Base-by-base conservation (phyloP, 2,797 vertebrate genomes). In the Siniperca scherzeri region DNA sequence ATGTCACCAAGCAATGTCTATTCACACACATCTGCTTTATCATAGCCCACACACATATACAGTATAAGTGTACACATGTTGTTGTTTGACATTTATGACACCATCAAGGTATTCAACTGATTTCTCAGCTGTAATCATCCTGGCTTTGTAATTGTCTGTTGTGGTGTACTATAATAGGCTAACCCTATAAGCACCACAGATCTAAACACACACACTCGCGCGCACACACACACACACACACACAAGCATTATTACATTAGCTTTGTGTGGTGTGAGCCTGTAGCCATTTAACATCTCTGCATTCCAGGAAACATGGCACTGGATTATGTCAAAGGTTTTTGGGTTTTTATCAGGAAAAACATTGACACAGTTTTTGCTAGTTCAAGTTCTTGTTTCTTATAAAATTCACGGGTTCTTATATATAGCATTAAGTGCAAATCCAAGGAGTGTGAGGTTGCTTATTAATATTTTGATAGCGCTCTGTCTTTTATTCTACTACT, bases 121-220 rank as follows among this genome's bases (percentile, higher is more conserved):
- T 48, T 56, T 71, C 55, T 87, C 74, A 44, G 77, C 56, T 4
- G 36, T 78, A 57, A 82, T 76, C 61, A 76, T 68, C 65, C 44
- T 36, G 56, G 70, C 74, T 78, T 74, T 69, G 64, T 81, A 79
- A 80, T 77, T 70, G 77, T 53, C 55, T 79, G 80, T 80, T 86
- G 84, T 81, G 78, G 66, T 87, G 53, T 12, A 6, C 56, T 77
- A 48, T 83, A 89, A 92, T 81, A 80, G 79, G 84, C 73, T 84
- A 84, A 87, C 70, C 52, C 40, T 38, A 36, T 80, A 82, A 86
- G 69, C 61, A 11, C 30, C 33, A 78, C 42, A 33, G 76, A 61
- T 79, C 70, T 74, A 21, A 30, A 30, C 30, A 30, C 30, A 30
- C 27, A 27, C 27, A 27, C 27, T 0, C 27, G 27, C 27, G 27